phyloP scores from a whole-genome alignment of 2,113 vertebrate species.

The Myotis davidii region DNA sequence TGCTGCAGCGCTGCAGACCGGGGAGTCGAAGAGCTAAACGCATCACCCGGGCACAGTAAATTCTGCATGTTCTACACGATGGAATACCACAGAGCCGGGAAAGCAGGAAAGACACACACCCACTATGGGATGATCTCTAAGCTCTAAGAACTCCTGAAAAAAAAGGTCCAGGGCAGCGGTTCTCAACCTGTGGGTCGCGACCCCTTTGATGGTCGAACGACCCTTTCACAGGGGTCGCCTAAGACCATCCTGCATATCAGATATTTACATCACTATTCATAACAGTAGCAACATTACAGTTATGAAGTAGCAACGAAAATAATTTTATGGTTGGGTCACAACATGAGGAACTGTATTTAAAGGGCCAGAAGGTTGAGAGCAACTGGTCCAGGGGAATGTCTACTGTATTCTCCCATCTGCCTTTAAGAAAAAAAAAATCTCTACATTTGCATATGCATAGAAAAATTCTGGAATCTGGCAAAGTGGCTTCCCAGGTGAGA shows the following conservation, averaged over 20 bases:
- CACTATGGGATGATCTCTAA: neutral
- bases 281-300: no score
- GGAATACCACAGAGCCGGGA: neutral
- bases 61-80: neutral
- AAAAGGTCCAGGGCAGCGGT: neutral
- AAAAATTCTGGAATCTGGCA: neutral
- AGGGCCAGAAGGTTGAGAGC: no score
- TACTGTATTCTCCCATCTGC: neutral
- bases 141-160: neutral
- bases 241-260: no score
- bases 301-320: no score
- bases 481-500: neutral
- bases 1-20: neutral
- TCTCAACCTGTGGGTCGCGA: no score
- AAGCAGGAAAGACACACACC: neutral
- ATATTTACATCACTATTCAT: no score
- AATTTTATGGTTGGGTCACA: no score
- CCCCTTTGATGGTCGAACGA: no score
- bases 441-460: neutral
- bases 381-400: neutral
- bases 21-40: neutral
- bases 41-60: neutral
- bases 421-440: neutral
- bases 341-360: no score
- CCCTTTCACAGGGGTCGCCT: no score